Evolutionary conservation across 2,888 invertebrate genomes (phyloP).

Genomic region (Hipparchia sbordonii): DNA sequence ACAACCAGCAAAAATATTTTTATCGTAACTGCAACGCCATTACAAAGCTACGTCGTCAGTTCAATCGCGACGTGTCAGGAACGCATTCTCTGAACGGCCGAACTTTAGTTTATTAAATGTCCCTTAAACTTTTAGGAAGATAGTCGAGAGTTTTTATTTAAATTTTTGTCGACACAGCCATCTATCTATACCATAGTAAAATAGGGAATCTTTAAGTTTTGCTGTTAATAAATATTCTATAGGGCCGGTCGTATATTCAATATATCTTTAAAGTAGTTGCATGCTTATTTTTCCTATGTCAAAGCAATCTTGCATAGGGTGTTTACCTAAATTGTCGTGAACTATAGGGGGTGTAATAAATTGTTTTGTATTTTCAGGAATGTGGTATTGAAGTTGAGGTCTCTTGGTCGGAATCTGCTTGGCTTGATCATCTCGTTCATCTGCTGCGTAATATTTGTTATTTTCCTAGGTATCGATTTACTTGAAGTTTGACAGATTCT

Average conservation of each 20-base stretch:
- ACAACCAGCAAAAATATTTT: too few relatives aligned
- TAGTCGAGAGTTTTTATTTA: not conserved
- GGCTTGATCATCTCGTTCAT: conserved; percentile 56
- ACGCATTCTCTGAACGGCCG: too few relatives aligned
- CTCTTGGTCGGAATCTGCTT: conserved; percentile 55
- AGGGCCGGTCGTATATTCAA: not conserved
- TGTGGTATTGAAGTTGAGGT: conserved; percentile 50
- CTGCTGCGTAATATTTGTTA: conserved; percentile 44
- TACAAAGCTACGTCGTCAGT: too few relatives aligned
- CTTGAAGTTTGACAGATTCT: conserved; percentile 57
- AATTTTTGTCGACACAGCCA: not conserved
- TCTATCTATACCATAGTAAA: not conserved
- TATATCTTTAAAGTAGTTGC: not conserved
- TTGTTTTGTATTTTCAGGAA: conserved; percentile 52
- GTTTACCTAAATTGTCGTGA: conserved; percentile 10
- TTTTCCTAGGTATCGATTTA: conserved; percentile 48
- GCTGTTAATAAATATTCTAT: not conserved
- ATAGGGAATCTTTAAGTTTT: not conserved
- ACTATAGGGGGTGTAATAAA: conserved; percentile 35
- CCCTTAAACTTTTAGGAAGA: not conserved
- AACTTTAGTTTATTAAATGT: not conserved
- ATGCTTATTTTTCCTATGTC: not conserved
- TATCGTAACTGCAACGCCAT: too few relatives aligned
- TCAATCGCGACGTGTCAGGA: too few relatives aligned
- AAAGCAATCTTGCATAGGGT: conserved; percentile 2